Evolutionary conservation across 2,888 invertebrate genomes (phyloP).

Genomic region (Rutpela maculata): DNA sequence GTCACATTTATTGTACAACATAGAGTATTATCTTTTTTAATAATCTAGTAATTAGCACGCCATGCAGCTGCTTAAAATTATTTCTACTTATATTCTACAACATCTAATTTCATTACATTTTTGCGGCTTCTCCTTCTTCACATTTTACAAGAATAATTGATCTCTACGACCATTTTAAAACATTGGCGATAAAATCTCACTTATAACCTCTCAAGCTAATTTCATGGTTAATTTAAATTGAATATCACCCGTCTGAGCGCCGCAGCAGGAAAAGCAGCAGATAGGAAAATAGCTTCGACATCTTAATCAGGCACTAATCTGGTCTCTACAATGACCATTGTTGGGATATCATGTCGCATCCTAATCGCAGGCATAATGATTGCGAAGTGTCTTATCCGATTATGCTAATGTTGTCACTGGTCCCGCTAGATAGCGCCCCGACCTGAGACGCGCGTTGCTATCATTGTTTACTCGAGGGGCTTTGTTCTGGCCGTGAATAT

Average conservation of each 20-base stretch:
- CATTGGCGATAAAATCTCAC: slow-evolving; percentile 2
- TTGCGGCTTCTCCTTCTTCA: neutral
- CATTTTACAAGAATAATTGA: neutral
- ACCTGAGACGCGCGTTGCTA: slow-evolving; percentile 62
- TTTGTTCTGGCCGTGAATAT: slow-evolving; percentile 73
- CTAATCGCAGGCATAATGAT: slow-evolving; percentile 71
- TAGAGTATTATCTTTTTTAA: too few relatives aligned
- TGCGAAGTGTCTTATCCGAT: slow-evolving; percentile 71
- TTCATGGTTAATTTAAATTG: slow-evolving; percentile 27
- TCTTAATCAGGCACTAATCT: slow-evolving; percentile 42
- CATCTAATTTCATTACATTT: too few relatives aligned
- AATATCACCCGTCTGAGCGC: slow-evolving; percentile 11
- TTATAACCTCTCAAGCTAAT: slow-evolving; percentile 19
- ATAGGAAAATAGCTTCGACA: slow-evolving; percentile 33
- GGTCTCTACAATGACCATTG: slow-evolving; percentile 63
- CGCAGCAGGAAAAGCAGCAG: slow-evolving; percentile 13
- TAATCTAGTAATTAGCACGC: too few relatives aligned
- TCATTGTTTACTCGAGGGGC: slow-evolving; percentile 72
- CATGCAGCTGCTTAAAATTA: too few relatives aligned
- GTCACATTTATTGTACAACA: too few relatives aligned
- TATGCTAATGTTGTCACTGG: slow-evolving; percentile 72
- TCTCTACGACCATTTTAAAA: neutral
- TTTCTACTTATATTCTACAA: too few relatives aligned
- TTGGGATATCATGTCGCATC: slow-evolving; percentile 62
- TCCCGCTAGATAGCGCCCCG: slow-evolving; percentile 69